These are phyloP conservation scores for Acromyrmex charruanus DNA, from an alignment of 1,140 invertebrate genomes.

Conservation along the genomic window DNA sequence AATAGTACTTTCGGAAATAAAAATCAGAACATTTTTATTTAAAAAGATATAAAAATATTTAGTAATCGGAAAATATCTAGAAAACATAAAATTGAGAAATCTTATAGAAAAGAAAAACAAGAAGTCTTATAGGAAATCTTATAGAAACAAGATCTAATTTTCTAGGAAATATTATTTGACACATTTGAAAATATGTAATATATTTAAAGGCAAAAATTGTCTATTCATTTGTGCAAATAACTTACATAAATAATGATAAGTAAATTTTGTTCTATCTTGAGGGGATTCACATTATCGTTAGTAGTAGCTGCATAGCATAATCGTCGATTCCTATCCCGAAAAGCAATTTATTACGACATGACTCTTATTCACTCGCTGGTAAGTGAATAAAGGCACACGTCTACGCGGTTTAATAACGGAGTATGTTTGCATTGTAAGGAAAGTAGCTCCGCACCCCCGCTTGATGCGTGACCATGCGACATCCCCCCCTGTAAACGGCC, in stretches of 20 bases:
- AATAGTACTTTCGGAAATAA: not conserved
- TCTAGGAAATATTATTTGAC: not conserved
- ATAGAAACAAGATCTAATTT: not conserved
- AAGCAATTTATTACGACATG: conserved; percentile 67
- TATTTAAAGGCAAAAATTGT: not conserved
- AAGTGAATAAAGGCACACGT: conserved; percentile 69
- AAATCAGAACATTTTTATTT: not conserved
- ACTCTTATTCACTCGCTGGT: conserved; percentile 67
- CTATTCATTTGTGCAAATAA: not conserved
- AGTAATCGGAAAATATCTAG: not conserved
- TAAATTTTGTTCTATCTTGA: not conserved
- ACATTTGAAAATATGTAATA: not conserved
- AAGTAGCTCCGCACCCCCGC: conserved; percentile 39
- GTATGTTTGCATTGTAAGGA: conserved; percentile 59
- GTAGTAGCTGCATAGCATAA: not conserved
- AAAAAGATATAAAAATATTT: not conserved
- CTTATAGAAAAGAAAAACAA: not conserved
- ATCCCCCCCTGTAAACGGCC: conserved; percentile 52
- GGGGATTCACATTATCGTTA: no score
- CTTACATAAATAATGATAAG: not conserved
- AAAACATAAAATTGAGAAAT: not conserved
- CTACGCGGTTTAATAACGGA: conserved; percentile 70
- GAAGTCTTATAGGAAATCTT: not conserved
- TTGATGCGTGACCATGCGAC: conserved; percentile 7
- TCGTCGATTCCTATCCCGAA: not conserved